Evolutionary conservation across 2,113 vertebrate species (phyloP), one percentile per base, ranked within the genome.

Genomic region (Phycodurus eques): DNA sequence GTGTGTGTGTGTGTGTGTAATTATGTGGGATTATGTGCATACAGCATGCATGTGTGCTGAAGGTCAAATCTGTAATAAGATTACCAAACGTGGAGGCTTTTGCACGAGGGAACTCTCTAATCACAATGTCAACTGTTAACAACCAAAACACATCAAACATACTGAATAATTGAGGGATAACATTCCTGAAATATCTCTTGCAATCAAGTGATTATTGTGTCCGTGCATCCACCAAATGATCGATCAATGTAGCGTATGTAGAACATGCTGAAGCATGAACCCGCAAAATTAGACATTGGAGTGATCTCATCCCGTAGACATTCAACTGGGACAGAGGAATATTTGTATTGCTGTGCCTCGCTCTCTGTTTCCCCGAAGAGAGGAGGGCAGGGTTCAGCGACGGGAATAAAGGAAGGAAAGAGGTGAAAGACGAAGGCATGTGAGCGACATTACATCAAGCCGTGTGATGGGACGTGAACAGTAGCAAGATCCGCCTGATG

Each of bases 61-160:
- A 88, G 88, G 83, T 91, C 91, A 88, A 90, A 86, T 81, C 88
- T 81, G 35, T 88, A 90, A 92, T 92, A 63, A 88, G 92, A 89
- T 92, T 91, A 91, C 43, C 2, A 20, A 35, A 73, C 62, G 63
- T 80, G 74, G 80, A 76, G 80, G 68, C 75, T 68, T 89, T 81
- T 83, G 80, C 75, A 76, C 73, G 43, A 68, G 70, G 73, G 46
- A 78, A 85, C 80, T 70, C 51, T 67, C 75, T 27, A 0, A 62
- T 35, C 73, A 80, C 60, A 42, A 53, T 77, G 70, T 77, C 70
- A 84, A 80, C 57, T 81, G 76, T 86, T 72, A 84, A 77, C 74
- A 75, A 73, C 56, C 66, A 75, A 71, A 76, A 61, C 7, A 61
- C 59, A 61, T 35, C 59, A 61, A 65, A 65, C 22, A 47, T 5